A percentile compares a stretch with the other conserved stretches of the same genome.
These are phyloP conservation scores for Remorina albescens DNA, from an alignment of 2,797 vertebrate genomes.

Conservation along the genomic window DNA sequence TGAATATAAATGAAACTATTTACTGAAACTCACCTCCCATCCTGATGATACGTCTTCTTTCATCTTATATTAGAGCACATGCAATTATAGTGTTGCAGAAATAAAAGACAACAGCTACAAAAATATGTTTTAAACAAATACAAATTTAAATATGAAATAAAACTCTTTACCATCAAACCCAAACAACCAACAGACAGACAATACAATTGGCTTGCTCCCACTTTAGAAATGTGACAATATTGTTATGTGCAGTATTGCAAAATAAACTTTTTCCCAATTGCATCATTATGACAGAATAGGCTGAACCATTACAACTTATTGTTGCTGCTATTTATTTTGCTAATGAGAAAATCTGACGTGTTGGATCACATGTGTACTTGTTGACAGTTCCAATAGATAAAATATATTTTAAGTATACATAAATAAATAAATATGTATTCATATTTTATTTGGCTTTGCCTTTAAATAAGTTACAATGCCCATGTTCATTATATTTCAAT, in stretches of 20 bases:
- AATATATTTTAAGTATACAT: no score
- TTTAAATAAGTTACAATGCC: neutral
- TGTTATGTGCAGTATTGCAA: neutral
- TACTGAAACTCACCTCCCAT: conserved; percentile 27
- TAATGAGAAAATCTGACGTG: neutral
- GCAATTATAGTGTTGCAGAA: conserved; percentile 4
- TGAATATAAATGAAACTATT: conserved; percentile 26
- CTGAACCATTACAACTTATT: neutral
- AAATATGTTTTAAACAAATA: neutral
- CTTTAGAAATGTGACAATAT: neutral
- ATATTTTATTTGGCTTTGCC: neutral
- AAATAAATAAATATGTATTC: no score
- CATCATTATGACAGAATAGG: neutral
- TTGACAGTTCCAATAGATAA: neutral
- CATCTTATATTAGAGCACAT: neutral
- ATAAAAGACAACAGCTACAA: neutral
- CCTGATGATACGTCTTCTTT: conserved; percentile 8
- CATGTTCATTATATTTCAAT: neutral
- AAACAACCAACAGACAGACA: conserved; percentile 12
- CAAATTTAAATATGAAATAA: neutral
- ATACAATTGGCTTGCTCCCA: neutral
- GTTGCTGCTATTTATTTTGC: neutral
- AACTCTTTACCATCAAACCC: neutral
- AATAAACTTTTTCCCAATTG: neutral
- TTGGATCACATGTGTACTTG: neutral